Conservation (phyloP, 1,140 invertebrate species). For the Pectinophora gossypiella region DNA sequence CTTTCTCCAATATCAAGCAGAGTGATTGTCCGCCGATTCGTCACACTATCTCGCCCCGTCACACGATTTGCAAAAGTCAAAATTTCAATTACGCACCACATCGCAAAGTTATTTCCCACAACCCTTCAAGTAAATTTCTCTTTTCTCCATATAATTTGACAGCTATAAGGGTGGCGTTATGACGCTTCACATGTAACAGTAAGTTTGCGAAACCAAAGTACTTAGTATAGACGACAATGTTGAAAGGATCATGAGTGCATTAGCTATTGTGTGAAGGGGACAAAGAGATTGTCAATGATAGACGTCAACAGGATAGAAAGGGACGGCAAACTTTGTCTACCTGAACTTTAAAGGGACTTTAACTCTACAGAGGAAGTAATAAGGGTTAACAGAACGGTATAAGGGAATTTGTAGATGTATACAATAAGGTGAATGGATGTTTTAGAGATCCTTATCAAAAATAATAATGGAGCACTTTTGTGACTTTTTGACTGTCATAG, state of each 20-base stretch:
- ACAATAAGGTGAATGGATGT: constrained; percentile 27
- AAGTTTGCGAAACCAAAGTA: constrained; percentile 29
- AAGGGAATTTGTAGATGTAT: background rate
- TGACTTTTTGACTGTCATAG: too few relatives aligned
- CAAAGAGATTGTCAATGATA: constrained; percentile 42
- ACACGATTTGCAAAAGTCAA: constrained; percentile 64
- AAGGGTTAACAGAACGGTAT: background rate
- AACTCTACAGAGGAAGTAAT: too few relatives aligned
- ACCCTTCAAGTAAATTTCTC: too few relatives aligned
- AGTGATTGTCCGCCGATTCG: constrained; percentile 39
- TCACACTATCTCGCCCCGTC: constrained; percentile 51
- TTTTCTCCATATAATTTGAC: too few relatives aligned
- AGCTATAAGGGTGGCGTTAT: too few relatives aligned
- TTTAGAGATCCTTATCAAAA: too few relatives aligned
- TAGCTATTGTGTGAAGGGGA: constrained; percentile 48
- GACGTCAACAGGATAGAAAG: constrained; percentile 54
- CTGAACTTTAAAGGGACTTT: too few relatives aligned
- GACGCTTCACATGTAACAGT: too few relatives aligned
- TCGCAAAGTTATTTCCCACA: too few relatives aligned
- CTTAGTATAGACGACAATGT: constrained; percentile 61
- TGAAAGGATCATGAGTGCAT: constrained; percentile 65
- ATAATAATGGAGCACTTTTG: too few relatives aligned
- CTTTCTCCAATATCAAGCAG: too few relatives aligned
- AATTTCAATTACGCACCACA: constrained; percentile 60
- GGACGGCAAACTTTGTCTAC: constrained; percentile 9